These are phyloP conservation scores for Dermochelys coriacea DNA, from an alignment of 2,797 vertebrate species.

Conservation along the genomic window DNA sequence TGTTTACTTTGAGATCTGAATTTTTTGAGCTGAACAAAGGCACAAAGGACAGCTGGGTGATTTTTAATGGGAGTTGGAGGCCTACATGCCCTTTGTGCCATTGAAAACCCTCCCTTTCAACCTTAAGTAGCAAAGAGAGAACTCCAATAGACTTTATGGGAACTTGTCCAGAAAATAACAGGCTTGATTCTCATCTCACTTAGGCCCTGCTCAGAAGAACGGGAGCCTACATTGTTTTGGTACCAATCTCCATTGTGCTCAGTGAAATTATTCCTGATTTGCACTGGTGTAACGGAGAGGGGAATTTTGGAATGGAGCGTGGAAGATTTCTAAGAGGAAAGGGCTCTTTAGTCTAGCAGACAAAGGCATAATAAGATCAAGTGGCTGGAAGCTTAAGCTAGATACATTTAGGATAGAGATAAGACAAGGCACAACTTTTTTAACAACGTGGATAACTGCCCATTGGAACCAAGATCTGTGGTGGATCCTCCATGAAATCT, in stretches of 20 bases:
- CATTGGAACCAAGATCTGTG: not conserved
- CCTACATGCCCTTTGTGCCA: not conserved
- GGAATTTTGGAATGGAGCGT: not conserved
- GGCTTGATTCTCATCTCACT: not conserved
- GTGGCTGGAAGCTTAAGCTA: not conserved
- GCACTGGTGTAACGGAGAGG: not conserved
- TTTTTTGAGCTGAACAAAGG: not conserved
- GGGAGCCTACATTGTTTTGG: not conserved
- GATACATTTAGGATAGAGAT: not conserved
- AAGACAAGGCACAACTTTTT: not conserved
- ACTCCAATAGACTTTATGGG: not conserved
- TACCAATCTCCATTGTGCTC: not conserved
- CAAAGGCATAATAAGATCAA: not conserved
- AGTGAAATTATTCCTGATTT: not conserved
- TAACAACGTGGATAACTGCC: not conserved
- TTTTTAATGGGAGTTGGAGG: not conserved
- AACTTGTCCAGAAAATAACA: not conserved
- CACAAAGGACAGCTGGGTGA: accelerated
- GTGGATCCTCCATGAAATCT: not conserved
- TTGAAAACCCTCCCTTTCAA: not conserved
- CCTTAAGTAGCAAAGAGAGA: not conserved
- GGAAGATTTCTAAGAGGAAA: not conserved
- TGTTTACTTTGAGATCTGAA: not conserved
- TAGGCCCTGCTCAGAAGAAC: not conserved
- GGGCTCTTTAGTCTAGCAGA: not conserved